Evolutionary conservation across 2,113 vertebrate genomes (phyloP).

Genomic region (Heterotis niloticus): DNA sequence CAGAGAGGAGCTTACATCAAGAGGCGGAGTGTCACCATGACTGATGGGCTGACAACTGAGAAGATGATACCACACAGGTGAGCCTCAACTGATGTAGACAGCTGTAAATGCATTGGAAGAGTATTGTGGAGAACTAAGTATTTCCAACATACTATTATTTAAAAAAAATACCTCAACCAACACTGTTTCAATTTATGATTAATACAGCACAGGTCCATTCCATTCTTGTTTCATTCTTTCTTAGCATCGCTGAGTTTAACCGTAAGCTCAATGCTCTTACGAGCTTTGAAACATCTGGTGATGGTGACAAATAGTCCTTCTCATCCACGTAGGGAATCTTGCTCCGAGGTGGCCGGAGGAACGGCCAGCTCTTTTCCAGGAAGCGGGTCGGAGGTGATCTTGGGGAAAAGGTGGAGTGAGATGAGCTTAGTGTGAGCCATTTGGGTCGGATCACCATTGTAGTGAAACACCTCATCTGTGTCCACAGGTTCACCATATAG

Average conservation of each 20-base stretch:
- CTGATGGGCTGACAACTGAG: slow-evolving; percentile 83
- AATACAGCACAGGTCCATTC: no score
- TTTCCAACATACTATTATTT: no score
- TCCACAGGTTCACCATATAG: neutral
- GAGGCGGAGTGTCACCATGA: slow-evolving; percentile 93
- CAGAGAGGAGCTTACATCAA: slow-evolving; percentile 91
- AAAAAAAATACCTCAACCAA: no score
- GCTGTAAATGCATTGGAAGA: no score
- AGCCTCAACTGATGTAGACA: slow-evolving; percentile 33
- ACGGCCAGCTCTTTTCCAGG: slow-evolving; percentile 52
- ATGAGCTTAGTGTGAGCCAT: slow-evolving; percentile 5
- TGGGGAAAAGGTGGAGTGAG: slow-evolving; percentile 56
- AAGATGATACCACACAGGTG: slow-evolving; percentile 91
- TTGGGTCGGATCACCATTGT: slow-evolving; percentile 34
- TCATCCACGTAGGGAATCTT: slow-evolving; percentile 34
- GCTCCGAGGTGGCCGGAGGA: slow-evolving; percentile 55
- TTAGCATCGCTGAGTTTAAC: no score
- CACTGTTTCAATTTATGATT: no score
- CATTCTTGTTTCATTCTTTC: no score
- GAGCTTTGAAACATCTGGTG: neutral
- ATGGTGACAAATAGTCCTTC: neutral
- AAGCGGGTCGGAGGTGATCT: slow-evolving; percentile 48
- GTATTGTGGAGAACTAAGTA: no score
- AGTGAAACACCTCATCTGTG: slow-evolving; percentile 31
- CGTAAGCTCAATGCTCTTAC: no score